These are phyloP conservation scores for Ciconia boyciana DNA, from an alignment of 2,113 vertebrate genomes.

Conservation along the genomic window DNA sequence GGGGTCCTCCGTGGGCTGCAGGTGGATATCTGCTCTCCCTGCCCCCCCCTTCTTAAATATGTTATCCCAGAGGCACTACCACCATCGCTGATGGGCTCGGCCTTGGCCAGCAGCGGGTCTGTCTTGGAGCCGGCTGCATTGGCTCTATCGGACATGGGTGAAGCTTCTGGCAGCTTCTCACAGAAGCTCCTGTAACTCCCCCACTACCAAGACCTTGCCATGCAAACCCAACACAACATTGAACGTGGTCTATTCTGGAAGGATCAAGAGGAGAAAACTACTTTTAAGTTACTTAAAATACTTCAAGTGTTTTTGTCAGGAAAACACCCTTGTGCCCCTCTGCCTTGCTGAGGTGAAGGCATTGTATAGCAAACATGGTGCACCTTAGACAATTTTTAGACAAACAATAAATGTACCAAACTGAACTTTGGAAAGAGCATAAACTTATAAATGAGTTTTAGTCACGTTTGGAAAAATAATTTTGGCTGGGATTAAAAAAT, in stretches of 20 bases:
- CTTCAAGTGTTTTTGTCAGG: neutral
- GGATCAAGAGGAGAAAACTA: neutral
- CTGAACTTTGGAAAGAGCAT: neutral
- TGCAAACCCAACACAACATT: neutral
- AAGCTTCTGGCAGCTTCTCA: neutral
- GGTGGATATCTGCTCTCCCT: neutral
- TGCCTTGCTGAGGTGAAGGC: neutral
- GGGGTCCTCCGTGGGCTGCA: neutral
- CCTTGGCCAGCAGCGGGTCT: neutral
- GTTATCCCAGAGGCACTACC: neutral
- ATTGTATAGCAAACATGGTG: neutral
- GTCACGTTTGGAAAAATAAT: neutral
- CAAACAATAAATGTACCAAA: neutral
- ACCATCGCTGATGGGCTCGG: fast-evolving
- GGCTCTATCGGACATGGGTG: neutral
- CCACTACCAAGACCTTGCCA: neutral
- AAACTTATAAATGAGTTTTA: neutral
- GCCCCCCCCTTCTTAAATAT: neutral
- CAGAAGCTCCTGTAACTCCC: neutral
- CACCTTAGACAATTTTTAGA: neutral
- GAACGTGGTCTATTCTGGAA: neutral
- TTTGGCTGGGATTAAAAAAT: neutral
- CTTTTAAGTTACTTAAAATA: neutral
- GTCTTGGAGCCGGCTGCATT: neutral
- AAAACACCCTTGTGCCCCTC: neutral